phyloP scores from a whole-genome alignment of 2,113 vertebrate species.

The Piaya cayana region DNA sequence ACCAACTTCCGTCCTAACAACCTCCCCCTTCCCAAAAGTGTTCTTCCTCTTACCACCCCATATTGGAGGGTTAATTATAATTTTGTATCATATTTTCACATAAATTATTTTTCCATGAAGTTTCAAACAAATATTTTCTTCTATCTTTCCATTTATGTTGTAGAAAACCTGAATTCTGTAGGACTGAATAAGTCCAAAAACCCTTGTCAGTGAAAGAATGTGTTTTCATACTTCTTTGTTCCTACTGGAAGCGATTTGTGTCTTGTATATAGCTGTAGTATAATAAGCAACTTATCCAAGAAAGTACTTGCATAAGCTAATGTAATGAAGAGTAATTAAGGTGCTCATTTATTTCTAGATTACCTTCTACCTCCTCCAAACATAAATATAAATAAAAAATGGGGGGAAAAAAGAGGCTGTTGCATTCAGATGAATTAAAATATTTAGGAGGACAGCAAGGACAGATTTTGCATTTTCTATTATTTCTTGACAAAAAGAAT shows the following conservation, averaged over 20 bases:
- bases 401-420: neutral
- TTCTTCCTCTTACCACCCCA: neutral
- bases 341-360: neutral
- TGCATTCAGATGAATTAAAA: neutral
- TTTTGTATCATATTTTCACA: neutral
- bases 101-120: neutral
- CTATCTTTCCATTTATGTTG: neutral
- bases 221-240: neutral
- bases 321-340: neutral
- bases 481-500: neutral
- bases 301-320: neutral
- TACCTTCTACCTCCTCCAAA: neutral
- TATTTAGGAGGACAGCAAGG: neutral
- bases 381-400: neutral
- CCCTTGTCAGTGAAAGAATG: neutral
- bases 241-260: neutral
- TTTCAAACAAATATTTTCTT: neutral
- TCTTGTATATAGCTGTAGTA: neutral
- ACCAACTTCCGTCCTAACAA: neutral
- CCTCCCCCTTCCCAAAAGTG: neutral
- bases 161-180: neutral
- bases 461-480: neutral
- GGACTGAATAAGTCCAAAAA: neutral
- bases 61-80: neutral
- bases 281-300: neutral